A percentile compares a stretch with the other conserved stretches of the same genome.
Evolutionary conservation across 2,113 vertebrate genomes (phyloP).

Genomic region (Deroptyus accipitrinus): DNA sequence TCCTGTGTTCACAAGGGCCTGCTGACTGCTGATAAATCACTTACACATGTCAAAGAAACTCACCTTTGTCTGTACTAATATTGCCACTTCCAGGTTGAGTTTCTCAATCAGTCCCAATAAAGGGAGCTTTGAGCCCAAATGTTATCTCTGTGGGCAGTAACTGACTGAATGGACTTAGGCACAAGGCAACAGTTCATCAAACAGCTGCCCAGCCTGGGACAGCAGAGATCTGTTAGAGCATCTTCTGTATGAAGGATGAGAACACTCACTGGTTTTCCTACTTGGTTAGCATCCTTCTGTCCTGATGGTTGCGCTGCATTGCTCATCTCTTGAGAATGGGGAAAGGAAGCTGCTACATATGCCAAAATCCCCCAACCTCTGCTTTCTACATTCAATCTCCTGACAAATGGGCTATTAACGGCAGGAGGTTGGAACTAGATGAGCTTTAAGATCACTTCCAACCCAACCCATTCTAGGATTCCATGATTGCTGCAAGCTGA

Average conservation of each 20-base stretch:
- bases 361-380: not conserved
- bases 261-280: not conserved
- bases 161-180: not conserved
- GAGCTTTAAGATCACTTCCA: not conserved
- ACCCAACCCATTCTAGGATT: not conserved
- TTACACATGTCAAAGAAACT: not conserved
- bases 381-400: not conserved
- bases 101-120: not conserved
- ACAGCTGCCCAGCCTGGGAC: not conserved
- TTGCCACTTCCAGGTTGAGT: not conserved
- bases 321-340: not conserved
- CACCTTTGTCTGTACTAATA: not conserved
- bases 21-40: not conserved
- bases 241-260: not conserved
- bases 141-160: not conserved
- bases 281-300: not conserved
- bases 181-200: too few species aligned
- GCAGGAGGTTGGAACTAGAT: not conserved
- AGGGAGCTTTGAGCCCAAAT: not conserved
- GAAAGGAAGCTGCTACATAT: not conserved
- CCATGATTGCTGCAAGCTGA: not conserved
- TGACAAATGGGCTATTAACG: not conserved
- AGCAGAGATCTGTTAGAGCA: not conserved
- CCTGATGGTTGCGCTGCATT: not conserved
- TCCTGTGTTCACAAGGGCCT: not conserved